Base-by-base conservation (phyloP, 2,888 invertebrate genomes). In the Nesidiocoris tenuis region DNA sequence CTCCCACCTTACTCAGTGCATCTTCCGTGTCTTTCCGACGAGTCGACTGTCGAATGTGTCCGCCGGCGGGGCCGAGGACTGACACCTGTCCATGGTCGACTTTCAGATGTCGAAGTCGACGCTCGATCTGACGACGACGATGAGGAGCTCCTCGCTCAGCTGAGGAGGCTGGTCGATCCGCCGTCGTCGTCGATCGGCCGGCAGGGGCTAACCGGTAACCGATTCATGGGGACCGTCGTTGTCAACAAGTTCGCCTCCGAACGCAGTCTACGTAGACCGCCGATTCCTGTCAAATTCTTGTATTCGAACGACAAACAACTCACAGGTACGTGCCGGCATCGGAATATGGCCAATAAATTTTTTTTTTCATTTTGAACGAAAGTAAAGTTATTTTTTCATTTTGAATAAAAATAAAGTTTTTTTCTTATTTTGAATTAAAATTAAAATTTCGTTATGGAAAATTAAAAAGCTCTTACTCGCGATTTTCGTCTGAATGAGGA, bases 91-190 rank as follows among this genome's bases (percentile, higher is more conserved):
- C 3, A 39, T 61, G 70, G 18, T 70, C 70, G 70, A 59, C 70
- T 70, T 70, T 70, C 70, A 70, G 70, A 70, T 70, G 70, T 70
- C 25, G 59, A 59, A n/a, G 59, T 59, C 59, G 70, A 70, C 21
- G 24, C 59, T 70, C 61, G 59, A 9, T 70, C 70, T 17, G 70
- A 70, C 17, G 70, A 59, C 59, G 70, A 70, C 24, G 70, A 70
- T 57, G 70, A 70, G 70, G 70, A 70, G 24, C 24, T 57, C 5
- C 39, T 39, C 5, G 39, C 39, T 7, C 39, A 39, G 39, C 39
- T 39, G 39, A 39, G 12, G 39, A 39, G 39, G 39, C 12, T 39
- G 12, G 12, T 39, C 12, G 39, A 7, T 39, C 12, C 39, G 3
- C 39, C 39, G 39, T n/a, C n/a, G n/a, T n/a, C n/a, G n/a, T n/a